These are phyloP conservation scores for Scytalopus superciliaris DNA, from an alignment of 2,113 vertebrate species.

Conservation along the genomic window DNA sequence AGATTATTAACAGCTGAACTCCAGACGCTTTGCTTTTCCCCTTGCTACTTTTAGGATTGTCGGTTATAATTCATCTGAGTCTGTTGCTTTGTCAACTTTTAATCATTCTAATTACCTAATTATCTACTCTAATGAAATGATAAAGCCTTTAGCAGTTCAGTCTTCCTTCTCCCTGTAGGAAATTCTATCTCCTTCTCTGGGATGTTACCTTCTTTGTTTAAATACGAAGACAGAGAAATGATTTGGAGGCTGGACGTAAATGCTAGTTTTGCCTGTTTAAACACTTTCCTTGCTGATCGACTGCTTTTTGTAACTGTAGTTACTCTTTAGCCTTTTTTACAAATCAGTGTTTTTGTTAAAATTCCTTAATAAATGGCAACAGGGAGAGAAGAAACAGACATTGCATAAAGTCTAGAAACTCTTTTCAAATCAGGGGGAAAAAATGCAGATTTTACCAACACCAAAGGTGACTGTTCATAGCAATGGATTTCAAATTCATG, in stretches of 20 bases:
- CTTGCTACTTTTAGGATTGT: background rate
- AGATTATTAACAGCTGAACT: background rate
- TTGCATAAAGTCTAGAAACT: background rate
- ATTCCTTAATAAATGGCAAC: background rate
- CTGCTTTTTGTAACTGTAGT: background rate
- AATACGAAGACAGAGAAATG: background rate
- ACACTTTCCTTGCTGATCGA: background rate
- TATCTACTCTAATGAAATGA: constrained; percentile 50
- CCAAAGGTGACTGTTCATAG: background rate
- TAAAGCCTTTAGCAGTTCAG: constrained; percentile 20
- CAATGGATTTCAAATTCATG: background rate
- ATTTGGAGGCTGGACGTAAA: background rate
- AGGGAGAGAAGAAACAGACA: background rate
- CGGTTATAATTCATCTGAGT: constrained; percentile 21
- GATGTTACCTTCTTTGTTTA: constrained; percentile 19
- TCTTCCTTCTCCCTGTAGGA: constrained; percentile 27
- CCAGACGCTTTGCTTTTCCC: background rate
- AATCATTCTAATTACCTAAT: constrained; percentile 60
- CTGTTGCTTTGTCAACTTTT: constrained; percentile 55
- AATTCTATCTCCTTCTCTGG: background rate
- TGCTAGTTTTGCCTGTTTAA: background rate
- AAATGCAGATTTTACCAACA: background rate
- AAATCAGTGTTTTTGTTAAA: background rate
- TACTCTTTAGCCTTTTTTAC: constrained; percentile 2
- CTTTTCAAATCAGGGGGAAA: background rate